Evolutionary conservation across 2,797 vertebrate species (phyloP), one percentile per base, ranked within the genome.

Genomic region (Scolopax rusticola): DNA sequence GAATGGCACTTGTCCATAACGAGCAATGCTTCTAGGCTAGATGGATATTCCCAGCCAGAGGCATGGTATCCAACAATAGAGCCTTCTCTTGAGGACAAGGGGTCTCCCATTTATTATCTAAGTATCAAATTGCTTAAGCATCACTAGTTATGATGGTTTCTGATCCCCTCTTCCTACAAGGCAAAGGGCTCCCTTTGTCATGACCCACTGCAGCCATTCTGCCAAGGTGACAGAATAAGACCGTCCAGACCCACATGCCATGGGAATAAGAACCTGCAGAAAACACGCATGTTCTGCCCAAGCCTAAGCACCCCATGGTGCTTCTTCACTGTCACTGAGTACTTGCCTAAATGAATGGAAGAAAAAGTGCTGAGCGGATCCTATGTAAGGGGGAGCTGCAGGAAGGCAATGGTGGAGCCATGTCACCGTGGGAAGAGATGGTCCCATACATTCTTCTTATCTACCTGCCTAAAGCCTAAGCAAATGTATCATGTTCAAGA

Each of bases 141-240:
- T 36, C 30, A 2, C 11, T 20, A 50, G n/a, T 4, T 18, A n/a
- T 20, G 15, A 14, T 15, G 19, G 10, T 53, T 80, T 69, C 60
- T 50, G 24, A 6, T 84, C 36, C 30, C 14, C 2, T 0, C 4
- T 70, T 77, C 40, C 38, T 74, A 16, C 24, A 33, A 61, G 43
- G 20, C 12, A 73, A 9, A 5, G 17, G 38, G 27, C 4, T 73
- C 8, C 36, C 1, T 8, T 6, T 2, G 0, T 21, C 6, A 0
- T 4, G 16, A 36, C 74, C 25, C 30, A 6, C 57, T 30, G 43
- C 18, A 50, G 63, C 24, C 15, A 8, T 12, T 60, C 65, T 61
- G 45, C 32, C 23, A 11, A 28, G 38, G 28, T 11, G 8, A 13
- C 27, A n/a, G 32, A 15, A 17, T 4, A 12, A 56, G 53, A 60